phyloP scores from a whole-genome alignment of 2,888 invertebrate genomes.

The Campoletis raptor region DNA sequence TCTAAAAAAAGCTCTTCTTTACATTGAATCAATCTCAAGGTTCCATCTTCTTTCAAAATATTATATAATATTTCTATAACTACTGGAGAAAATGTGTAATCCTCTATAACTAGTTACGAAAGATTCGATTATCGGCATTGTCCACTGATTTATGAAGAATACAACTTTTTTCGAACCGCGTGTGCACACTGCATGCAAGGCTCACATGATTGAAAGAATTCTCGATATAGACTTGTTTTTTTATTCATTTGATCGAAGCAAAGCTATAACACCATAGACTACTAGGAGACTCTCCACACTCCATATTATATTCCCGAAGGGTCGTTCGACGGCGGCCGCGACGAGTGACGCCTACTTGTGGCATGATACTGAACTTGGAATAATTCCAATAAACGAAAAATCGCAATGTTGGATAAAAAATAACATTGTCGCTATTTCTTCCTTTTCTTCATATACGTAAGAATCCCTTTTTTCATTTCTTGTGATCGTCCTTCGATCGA shows the following conservation, averaged over 20 bases:
- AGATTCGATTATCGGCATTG: not conserved
- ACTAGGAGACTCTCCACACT: constrained; percentile 12
- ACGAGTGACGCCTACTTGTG: constrained; percentile 65
- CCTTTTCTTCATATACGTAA: not conserved
- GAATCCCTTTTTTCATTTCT: constrained; percentile 30
- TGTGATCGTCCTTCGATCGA: not conserved
- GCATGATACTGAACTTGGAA: constrained; percentile 64
- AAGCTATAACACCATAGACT: constrained; percentile 35
- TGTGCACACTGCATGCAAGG: constrained; percentile 29
- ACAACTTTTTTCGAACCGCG: constrained; percentile 78
- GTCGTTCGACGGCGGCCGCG: constrained; percentile 60
- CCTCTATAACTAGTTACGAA: not conserved
- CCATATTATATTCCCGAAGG: constrained; percentile 52
- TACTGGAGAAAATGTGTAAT: not conserved
- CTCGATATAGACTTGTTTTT: constrained; percentile 46
- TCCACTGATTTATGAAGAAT: constrained; percentile 59
- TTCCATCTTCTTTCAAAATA: constrained; percentile 26
- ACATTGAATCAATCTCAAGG: not conserved
- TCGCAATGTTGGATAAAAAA: constrained; percentile 44
- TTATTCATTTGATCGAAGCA: constrained; percentile 63
- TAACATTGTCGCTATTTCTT: not conserved
- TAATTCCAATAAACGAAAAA: constrained; percentile 51
- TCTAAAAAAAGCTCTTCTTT: constrained; percentile 8
- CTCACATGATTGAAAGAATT: constrained; percentile 11
- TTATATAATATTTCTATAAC: not conserved